Base-by-base conservation (phyloP, 1,140 invertebrate species). In the Hylaeus volcanicus region DNA sequence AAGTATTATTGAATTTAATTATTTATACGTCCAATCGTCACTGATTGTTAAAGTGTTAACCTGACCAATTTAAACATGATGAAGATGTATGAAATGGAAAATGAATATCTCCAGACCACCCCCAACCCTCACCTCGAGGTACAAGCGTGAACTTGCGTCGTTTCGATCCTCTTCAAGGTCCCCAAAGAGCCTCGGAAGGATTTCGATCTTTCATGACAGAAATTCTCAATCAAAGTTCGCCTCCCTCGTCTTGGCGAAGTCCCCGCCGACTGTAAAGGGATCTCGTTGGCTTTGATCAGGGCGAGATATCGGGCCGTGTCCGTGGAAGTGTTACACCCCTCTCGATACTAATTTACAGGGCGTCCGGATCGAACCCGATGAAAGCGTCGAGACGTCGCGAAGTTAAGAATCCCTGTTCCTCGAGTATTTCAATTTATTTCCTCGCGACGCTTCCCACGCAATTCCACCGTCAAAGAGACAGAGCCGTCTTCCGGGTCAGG, bases 401-500 rank as follows among this genome's bases (percentile, higher is more conserved):
- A 55, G 63, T 64, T 73, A 76, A 65, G 60, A 71, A 56, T 56
- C 26, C 15, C 15, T 65, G 63, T 26, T n/a, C 63, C n/a, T 6
- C 37, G 37, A 41, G 55, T 43, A 74, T 80, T 74, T 66, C 72
- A 74, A 80, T 80, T 74, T 80, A 66, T 80, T 37, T 48, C 63
- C 53, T 37, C 43, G 5, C n/a, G 15, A 55, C 3, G n/a, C 12
- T 14, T 15, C 45, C 1, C 15, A 41, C 37, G 69, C 48, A 74
- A 79, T 79, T 79, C 70, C 53, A 6, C 37, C 53, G 53, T 41
- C 72, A 51, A n/a, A 39, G 37, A 61, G 60, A 45, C 39, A 43
- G 60, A 45, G 51, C 15, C 58, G 56, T 63, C 43, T 4, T 4
- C 8, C n/a, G 26, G n/a, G 12, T 26, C 37, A 2, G 39, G 61